phyloP scores from a whole-genome alignment of 2,888 invertebrate species.

The Lepidocyrtoides sp. region DNA sequence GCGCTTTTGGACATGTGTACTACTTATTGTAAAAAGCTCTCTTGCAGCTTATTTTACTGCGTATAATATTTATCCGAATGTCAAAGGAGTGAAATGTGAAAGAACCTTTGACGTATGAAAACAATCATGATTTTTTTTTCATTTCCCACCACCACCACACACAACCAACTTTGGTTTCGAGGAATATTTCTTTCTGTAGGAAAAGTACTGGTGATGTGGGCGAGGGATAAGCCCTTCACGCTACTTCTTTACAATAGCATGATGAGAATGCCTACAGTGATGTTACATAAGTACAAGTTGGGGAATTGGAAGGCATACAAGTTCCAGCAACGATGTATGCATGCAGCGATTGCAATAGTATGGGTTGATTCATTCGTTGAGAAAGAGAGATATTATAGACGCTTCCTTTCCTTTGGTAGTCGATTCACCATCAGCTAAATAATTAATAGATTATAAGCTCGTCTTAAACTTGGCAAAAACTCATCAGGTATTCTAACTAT shows the following conservation, averaged over 20 bases:
- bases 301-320: no score
- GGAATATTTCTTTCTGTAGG: not conserved
- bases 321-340: not conserved
- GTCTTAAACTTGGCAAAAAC: conserved; percentile 1
- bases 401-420: not conserved
- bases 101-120: conserved; percentile 61
- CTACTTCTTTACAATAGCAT: not conserved
- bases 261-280: no score
- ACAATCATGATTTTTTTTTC: conserved; percentile 33
- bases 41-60: not conserved
- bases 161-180: not conserved
- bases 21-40: not conserved
- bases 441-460: conserved; percentile 52
- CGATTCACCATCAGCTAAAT: not conserved
- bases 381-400: no score
- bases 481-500: no score
- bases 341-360: not conserved
- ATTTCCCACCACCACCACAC: not conserved
- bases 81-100: conserved; percentile 68
- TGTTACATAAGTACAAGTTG: no score
- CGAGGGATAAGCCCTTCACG: conserved; percentile 11
- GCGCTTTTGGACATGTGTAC: no score
- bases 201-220: conserved; percentile 60
- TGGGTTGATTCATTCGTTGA: not conserved
- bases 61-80: conserved; percentile 32